A percentile compares a stretch with the other conserved stretches of the same genome.
phyloP scores from a whole-genome alignment of 2,888 invertebrate genomes.

The Slavum lentiscoides region DNA sequence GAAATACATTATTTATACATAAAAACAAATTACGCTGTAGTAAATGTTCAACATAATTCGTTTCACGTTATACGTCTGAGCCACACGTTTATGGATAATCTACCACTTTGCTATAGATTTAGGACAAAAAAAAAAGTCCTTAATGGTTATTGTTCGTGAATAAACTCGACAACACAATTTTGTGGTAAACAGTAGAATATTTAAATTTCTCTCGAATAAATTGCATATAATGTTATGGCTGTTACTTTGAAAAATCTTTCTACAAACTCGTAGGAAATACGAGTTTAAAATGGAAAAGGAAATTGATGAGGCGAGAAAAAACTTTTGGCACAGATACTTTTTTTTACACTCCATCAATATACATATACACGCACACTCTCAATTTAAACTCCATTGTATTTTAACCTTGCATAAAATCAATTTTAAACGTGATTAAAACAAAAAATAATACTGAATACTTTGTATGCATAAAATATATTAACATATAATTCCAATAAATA shows the following conservation, averaged over 20 bases:
- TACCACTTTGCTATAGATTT: neutral
- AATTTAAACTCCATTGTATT: constrained; percentile 34
- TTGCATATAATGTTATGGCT: constrained; percentile 19
- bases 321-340: constrained; percentile 28
- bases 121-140: neutral
- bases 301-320: constrained; percentile 50
- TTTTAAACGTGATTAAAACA: neutral
- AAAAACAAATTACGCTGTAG: neutral
- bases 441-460: neutral
- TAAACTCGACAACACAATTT: constrained; percentile 10
- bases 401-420: neutral
- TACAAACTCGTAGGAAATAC: constrained; percentile 10
- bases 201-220: constrained; percentile 12
- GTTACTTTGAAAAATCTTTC: constrained; percentile 34
- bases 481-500: no score
- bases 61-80: neutral
- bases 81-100: neutral
- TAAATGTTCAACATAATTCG: neutral
- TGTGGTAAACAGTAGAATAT: neutral
- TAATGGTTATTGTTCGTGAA: constrained; percentile 3
- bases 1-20: no score
- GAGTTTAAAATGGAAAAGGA: constrained; percentile 29
- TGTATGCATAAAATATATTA: neutral
- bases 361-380: constrained; percentile 1
- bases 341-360: constrained; percentile 30